Conservation (phyloP, 2,113 vertebrate species). For the Piaya cayana region DNA sequence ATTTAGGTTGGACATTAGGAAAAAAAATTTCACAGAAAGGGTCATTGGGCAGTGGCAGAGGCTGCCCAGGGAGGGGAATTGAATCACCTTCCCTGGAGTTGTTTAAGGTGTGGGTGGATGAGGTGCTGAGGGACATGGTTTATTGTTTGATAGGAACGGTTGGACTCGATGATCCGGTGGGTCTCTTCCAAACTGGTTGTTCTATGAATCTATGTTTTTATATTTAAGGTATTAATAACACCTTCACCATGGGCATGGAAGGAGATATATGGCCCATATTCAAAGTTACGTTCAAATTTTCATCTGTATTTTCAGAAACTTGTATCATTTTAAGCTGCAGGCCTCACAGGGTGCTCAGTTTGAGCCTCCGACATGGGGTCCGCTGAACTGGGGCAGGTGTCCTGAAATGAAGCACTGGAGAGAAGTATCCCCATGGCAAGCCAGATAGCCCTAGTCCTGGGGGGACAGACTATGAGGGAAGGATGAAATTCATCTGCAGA, state of each 20-base stretch:
- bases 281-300: neutral
- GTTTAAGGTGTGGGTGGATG: too few relatives aligned
- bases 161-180: too few relatives aligned
- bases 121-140: too few relatives aligned
- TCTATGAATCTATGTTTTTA: too few relatives aligned
- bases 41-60: too few relatives aligned
- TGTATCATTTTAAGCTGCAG: neutral
- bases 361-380: neutral
- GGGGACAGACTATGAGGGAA: neutral
- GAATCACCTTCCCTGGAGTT: too few relatives aligned
- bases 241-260: accelerated
- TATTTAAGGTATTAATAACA: neutral
- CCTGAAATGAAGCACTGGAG: neutral
- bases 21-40: too few relatives aligned
- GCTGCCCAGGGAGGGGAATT: too few relatives aligned
- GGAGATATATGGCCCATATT: neutral
- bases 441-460: neutral
- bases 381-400: neutral
- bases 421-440: neutral
- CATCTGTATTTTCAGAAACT: neutral
- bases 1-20: too few relatives aligned
- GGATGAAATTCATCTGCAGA: neutral
- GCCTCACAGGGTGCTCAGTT: neutral
- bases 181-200: too few relatives aligned
- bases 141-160: too few relatives aligned